A percentile compares a stretch with the other conserved stretches of the same genome.
Evolutionary conservation across 1,140 invertebrate species (phyloP).

Genomic region (Hyphantria cunea): DNA sequence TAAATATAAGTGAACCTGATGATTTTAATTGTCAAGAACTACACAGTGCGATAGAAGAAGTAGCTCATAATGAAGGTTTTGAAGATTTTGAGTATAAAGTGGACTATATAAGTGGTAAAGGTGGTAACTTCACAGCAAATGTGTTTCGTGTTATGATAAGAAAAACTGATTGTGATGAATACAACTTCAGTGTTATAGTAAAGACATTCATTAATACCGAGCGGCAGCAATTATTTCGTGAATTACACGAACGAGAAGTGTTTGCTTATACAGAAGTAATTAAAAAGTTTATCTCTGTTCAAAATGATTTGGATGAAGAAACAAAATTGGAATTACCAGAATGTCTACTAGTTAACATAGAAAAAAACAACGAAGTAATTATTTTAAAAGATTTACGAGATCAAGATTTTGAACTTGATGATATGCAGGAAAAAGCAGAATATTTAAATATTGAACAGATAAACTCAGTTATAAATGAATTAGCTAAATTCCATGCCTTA

Average conservation of each 20-base stretch:
- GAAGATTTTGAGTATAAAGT: constrained; percentile 66
- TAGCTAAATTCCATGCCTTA: constrained; percentile 69
- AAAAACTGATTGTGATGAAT: constrained; percentile 46
- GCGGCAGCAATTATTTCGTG: constrained; percentile 62
- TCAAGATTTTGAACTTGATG: constrained; percentile 52
- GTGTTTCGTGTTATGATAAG: constrained; percentile 64
- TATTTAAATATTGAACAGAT: constrained; percentile 49
- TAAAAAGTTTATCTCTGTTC: constrained; percentile 51
- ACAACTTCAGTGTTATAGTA: constrained; percentile 58
- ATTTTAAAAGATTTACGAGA: constrained; percentile 61
- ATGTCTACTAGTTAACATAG: constrained; percentile 50
- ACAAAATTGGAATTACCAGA: constrained; percentile 52
- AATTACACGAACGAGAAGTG: constrained; percentile 68
- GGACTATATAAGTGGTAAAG: constrained; percentile 60
- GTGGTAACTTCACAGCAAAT: constrained; percentile 67
- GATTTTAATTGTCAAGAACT: constrained; percentile 70
- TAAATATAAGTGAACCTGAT: constrained; percentile 72
- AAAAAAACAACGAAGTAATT: constrained; percentile 61
- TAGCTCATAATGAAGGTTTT: constrained; percentile 49
- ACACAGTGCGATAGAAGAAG: constrained; percentile 57
- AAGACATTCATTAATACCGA: constrained; percentile 69
- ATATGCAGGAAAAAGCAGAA: constrained; percentile 45
- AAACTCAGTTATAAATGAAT: constrained; percentile 49
- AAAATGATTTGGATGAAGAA: constrained; percentile 40
- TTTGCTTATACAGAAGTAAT: constrained; percentile 56